phyloP scores from a whole-genome alignment of 2,113 vertebrate genomes.

The Cygnus atratus region DNA sequence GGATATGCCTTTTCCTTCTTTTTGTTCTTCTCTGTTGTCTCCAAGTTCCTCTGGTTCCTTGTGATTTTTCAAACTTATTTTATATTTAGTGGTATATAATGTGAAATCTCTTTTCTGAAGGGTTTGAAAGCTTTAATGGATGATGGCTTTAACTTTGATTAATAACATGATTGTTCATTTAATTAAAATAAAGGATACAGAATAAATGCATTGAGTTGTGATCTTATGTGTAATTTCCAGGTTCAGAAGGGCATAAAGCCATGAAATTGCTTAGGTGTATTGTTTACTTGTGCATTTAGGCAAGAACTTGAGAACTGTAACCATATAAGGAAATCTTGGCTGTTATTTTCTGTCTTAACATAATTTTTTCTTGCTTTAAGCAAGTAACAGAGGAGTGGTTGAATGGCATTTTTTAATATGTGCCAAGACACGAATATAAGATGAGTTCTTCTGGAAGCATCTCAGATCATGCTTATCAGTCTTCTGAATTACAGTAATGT shows the following conservation, averaged over 20 bases:
- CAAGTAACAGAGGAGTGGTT: not conserved
- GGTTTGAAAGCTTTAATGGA: not conserved
- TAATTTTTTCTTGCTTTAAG: not conserved
- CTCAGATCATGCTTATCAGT: conserved; percentile 7
- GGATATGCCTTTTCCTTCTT: not conserved
- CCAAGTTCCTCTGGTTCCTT: not conserved
- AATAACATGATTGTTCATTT: not conserved
- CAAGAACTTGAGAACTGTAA: not conserved
- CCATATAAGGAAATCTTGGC: conserved; percentile 27
- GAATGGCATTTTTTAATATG: not conserved
- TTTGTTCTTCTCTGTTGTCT: not conserved
- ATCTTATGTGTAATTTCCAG: not conserved
- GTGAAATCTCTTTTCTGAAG: not conserved
- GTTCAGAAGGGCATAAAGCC: not conserved
- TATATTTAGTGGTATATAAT: not conserved
- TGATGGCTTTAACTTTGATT: not conserved
- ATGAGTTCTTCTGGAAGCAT: conserved; percentile 4
- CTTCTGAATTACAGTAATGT: conserved; percentile 18
- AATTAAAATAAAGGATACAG: not conserved
- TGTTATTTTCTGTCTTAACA: not conserved
- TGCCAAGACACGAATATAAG: conserved; percentile 34
- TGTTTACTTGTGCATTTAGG: not conserved
- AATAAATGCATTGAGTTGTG: not conserved
- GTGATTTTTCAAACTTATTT: not conserved
- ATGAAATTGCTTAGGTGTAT: not conserved